These are phyloP conservation scores for Calidris pugnax DNA, from an alignment of 2,113 vertebrate species.

Conservation along the genomic window DNA sequence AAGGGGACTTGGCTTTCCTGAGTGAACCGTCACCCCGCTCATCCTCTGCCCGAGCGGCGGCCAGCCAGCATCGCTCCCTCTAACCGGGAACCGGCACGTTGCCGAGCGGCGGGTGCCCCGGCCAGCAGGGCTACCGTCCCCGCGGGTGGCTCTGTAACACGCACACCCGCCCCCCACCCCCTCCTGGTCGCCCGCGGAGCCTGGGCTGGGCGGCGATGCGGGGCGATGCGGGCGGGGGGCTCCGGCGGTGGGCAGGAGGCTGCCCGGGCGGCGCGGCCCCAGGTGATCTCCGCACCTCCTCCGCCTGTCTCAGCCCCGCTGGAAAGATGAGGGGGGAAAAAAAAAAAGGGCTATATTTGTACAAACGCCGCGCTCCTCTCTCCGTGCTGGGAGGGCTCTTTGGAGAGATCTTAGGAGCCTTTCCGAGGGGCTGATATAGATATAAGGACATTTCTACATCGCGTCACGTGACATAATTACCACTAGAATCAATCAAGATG, in stretches of 20 bases:
- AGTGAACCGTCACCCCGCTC: neutral
- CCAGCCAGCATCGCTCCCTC: neutral
- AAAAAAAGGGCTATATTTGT: neutral
- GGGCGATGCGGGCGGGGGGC: neutral
- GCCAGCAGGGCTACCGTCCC: neutral
- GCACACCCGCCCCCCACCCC: no score
- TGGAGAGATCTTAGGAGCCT: slow-evolving; percentile 77
- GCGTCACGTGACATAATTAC: slow-evolving; percentile 99
- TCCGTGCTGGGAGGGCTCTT: slow-evolving; percentile 84
- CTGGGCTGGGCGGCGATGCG: neutral
- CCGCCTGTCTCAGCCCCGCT: neutral
- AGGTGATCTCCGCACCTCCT: slow-evolving; percentile 70
- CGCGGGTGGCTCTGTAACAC: neutral
- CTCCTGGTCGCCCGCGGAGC: neutral
- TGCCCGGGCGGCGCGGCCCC: slow-evolving; percentile 48
- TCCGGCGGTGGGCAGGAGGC: slow-evolving; percentile 20
- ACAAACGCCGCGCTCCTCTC: slow-evolving; percentile 55
- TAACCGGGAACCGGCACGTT: neutral
- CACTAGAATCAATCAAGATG: slow-evolving; percentile 99
- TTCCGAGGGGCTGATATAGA: slow-evolving; percentile 96
- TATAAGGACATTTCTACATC: slow-evolving; percentile 98
- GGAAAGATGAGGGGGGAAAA: neutral
- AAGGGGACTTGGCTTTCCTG: neutral
- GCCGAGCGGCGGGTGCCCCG: neutral
- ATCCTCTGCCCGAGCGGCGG: neutral